These are phyloP conservation scores for Alca torda DNA, from an alignment of 2,797 vertebrate species.

Conservation along the genomic window DNA sequence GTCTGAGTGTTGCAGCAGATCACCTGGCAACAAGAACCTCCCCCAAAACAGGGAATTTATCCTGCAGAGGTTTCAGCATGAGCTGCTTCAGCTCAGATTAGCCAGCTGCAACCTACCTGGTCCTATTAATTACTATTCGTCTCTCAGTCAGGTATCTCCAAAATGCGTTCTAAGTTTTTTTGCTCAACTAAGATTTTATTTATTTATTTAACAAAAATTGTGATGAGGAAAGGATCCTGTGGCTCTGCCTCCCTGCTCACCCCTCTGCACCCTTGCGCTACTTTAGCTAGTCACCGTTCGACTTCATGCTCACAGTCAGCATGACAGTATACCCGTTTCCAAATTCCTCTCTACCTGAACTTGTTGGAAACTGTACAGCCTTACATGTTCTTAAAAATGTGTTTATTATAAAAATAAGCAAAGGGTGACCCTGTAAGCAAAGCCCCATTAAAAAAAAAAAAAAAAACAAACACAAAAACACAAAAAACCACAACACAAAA, in stretches of 20 bases:
- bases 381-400: neutral
- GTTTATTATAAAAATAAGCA: neutral
- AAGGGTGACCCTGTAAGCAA: neutral
- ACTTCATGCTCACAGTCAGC: neutral
- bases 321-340: neutral
- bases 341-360: neutral
- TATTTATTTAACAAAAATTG: neutral
- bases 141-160: neutral
- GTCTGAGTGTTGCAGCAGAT: neutral
- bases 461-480: neutral
- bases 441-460: accelerated
- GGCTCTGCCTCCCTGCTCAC: neutral
- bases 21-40: neutral
- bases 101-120: neutral
- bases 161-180: neutral
- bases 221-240: neutral
- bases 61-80: neutral
- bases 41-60: neutral
- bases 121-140: neutral
- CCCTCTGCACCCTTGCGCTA: neutral
- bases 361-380: neutral
- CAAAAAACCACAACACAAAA: no score
- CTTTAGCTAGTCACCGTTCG: neutral
- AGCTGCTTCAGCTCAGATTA: neutral
- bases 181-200: neutral